Percentiles rank a stretch among this genome's conserved stretches.
Conservation (phyloP, 2,888 invertebrate genomes). For the Mycalesis mineus region DNA sequence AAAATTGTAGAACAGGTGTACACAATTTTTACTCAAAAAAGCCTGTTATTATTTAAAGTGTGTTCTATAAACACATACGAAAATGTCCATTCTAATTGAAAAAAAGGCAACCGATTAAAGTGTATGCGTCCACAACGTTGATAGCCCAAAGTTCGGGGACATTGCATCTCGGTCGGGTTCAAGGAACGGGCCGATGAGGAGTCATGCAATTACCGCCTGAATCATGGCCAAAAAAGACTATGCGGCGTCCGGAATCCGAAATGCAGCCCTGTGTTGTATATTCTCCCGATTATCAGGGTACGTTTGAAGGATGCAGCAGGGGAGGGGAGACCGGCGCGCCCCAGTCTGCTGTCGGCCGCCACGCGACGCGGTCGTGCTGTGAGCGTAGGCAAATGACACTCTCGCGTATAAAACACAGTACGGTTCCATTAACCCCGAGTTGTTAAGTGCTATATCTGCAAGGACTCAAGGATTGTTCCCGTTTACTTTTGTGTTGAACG, state of each 20-base stretch:
- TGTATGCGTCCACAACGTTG: constrained; percentile 9
- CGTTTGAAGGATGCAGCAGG: constrained; percentile 70
- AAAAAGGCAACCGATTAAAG: constrained; percentile 28
- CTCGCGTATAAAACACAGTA: constrained; percentile 49
- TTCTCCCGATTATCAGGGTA: constrained; percentile 72
- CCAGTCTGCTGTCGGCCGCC: constrained; percentile 59
- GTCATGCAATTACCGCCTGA: constrained; percentile 65
- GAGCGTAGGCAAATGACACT: constrained; percentile 60
- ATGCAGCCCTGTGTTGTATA: constrained; percentile 71
- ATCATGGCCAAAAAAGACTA: constrained; percentile 67
- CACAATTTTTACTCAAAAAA: too few species aligned
- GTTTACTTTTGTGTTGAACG: constrained; percentile 63
- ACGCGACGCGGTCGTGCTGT: constrained; percentile 50
- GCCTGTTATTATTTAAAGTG: too few species aligned
- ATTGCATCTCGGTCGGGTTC: constrained; percentile 41
- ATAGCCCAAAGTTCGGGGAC: constrained; percentile 27
- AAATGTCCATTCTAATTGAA: not conserved
- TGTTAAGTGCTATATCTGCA: constrained; percentile 42
- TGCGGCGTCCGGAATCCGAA: constrained; percentile 67
- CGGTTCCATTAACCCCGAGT: constrained; percentile 40
- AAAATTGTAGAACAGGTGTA: too few species aligned
- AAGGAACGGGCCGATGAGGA: constrained; percentile 51
- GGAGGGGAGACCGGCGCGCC: constrained; percentile 48
- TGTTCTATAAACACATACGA: too few species aligned
- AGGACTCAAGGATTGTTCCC: constrained; percentile 60